These are phyloP conservation scores for Cremastobaeus sp. DNA, from an alignment of 2,888 invertebrate genomes.

Conservation along the genomic window DNA sequence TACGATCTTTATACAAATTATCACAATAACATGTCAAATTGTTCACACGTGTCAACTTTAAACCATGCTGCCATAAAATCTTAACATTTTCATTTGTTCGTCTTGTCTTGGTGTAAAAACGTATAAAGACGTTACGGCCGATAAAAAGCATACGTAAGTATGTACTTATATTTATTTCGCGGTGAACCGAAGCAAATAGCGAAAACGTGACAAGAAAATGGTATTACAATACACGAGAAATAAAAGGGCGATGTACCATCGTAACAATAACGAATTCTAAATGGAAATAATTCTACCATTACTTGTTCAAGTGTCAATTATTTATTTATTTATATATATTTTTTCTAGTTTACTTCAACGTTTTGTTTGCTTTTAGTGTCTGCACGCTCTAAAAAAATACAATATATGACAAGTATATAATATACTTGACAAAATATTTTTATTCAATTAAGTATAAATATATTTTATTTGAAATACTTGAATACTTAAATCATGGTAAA, in stretches of 20 bases:
- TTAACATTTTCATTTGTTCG: constrained; percentile 30
- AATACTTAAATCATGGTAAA: too few relatives aligned
- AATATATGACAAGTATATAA: too few relatives aligned
- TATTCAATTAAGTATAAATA: too few relatives aligned
- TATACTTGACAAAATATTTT: too few relatives aligned
- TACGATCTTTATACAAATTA: constrained; percentile 50
- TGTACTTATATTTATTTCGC: constrained; percentile 72
- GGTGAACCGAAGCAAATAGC: constrained; percentile 75
- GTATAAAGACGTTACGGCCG: constrained; percentile 49
- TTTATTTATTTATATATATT: too few relatives aligned
- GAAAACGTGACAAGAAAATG: constrained; percentile 75
- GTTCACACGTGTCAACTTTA: not conserved
- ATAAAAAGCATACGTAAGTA: constrained; percentile 63
- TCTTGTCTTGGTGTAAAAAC: constrained; percentile 35
- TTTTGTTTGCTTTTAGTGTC: too few relatives aligned
- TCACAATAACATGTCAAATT: too few relatives aligned
- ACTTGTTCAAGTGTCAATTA: constrained; percentile 30
- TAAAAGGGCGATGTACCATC: constrained; percentile 70
- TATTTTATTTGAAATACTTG: too few relatives aligned
- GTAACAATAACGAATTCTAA: constrained; percentile 52
- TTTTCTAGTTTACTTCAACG: too few relatives aligned
- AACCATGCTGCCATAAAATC: not conserved
- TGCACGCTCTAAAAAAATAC: too few relatives aligned
- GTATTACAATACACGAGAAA: constrained; percentile 72
- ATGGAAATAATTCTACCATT: constrained; percentile 46